phyloP scores from a whole-genome alignment of 2,888 invertebrate genomes.

The Scaptomyza polygonia region DNA sequence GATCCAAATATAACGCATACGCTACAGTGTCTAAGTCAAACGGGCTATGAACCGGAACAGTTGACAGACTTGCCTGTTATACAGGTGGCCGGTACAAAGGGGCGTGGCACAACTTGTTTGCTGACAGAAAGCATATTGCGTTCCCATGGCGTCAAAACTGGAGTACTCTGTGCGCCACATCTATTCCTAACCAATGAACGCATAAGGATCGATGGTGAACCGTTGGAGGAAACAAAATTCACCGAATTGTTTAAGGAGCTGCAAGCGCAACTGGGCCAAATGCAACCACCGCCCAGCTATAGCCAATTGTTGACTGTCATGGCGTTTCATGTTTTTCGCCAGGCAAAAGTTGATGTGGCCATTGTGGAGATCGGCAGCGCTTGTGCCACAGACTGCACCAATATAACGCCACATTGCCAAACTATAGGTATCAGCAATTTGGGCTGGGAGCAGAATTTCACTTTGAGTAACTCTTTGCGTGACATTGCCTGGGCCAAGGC shows the following conservation, averaged over 20 bases:
- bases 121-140: conserved; percentile 61
- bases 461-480: conserved; percentile 55
- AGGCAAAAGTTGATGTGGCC: conserved; percentile 57
- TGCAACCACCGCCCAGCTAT: conserved; percentile 51
- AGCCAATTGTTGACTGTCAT: conserved; percentile 63
- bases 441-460: conserved; percentile 69
- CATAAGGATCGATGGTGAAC: conserved; percentile 60
- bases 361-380: conserved; percentile 62
- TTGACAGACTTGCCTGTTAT: conserved; percentile 59
- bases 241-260: conserved; percentile 52
- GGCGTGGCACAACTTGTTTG: conserved; percentile 63
- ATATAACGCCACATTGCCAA: conserved; percentile 53
- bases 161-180: conserved; percentile 59
- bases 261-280: conserved; percentile 7
- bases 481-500: conserved; percentile 73
- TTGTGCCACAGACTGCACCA: conserved; percentile 65
- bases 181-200: conserved; percentile 64
- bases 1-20: conserved; percentile 61
- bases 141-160: conserved; percentile 56
- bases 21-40: conserved; percentile 44
- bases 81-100: conserved; percentile 65
- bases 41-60: conserved; percentile 39
- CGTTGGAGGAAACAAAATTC: conserved; percentile 49
- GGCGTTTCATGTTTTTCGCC: conserved; percentile 65
- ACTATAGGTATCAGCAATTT: conserved; percentile 64